Evolutionary conservation across 1,140 invertebrate species (phyloP), one percentile per base, ranked within the genome.

Genomic region (Leptinotarsa lineolata): DNA sequence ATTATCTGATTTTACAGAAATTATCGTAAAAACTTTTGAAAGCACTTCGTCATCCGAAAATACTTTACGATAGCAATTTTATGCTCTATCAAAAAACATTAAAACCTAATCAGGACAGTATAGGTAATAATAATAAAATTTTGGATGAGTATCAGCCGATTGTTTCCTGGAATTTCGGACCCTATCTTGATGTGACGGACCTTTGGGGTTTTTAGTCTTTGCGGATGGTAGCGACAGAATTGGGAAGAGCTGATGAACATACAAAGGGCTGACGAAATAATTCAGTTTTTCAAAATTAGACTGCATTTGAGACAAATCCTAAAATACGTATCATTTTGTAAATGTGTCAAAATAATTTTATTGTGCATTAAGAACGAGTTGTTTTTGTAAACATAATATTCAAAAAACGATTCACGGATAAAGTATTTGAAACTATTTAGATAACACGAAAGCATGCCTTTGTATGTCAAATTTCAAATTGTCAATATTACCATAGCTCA

Each of bases 141-240:
- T 65, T n/a, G 63, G 63, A 30, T 65, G 22, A 6, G 24, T 11
- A 24, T 18, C 63, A 65, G 63, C 11, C 63, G 63, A 22, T 61
- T 22, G 39, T 65, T 65, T 65, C 63, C 63, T 65, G 63, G 63
- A 65, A 65, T 65, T 24, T 39, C n/a, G 39, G 39, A 22, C 63
- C 63, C 20, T 21, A 15, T 65, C 63, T 12, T 65, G 63, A 20
- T 20, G 30, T 39, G 30, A 39, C 8, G 30, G 8, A 39, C 8
- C 16, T 8, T 39, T 18, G 63, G 16, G 63, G 63, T 18, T n/a
- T 21, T 24, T 12, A 39, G 22, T 15, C 22, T 61, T 65, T 18
- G 24, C 16, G 63, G 48, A 16, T 65, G 24, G 63, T 65, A 65
- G 15, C 63, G 63, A 65, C 63, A 24, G 1, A 39, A 30, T 15